phyloP scores from a whole-genome alignment of 92 coral and sea anemone species.

The Zoanthus sociatus region DNA sequence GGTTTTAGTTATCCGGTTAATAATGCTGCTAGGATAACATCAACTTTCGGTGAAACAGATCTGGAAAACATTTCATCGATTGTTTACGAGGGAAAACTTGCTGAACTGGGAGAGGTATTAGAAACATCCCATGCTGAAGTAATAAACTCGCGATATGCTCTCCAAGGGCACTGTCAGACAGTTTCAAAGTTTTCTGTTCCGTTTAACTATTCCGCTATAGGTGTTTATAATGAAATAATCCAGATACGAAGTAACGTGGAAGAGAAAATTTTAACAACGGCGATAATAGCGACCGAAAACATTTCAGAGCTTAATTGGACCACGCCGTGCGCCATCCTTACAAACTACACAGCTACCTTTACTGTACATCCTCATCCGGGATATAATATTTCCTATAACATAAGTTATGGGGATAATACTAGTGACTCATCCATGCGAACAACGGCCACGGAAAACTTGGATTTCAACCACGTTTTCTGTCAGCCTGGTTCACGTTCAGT shows the following conservation, averaged over 20 bases:
- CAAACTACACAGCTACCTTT: slow-evolving; percentile 71
- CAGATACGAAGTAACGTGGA: slow-evolving; percentile 48
- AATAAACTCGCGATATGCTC: slow-evolving; percentile 51
- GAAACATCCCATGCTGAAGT: slow-evolving; percentile 18
- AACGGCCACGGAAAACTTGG: slow-evolving; percentile 35
- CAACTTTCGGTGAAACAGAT: slow-evolving; percentile 20
- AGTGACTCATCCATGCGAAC: slow-evolving; percentile 36
- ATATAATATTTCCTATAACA: slow-evolving; percentile 60
- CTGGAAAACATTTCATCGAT: slow-evolving; percentile 29
- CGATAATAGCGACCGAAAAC: slow-evolving; percentile 65
- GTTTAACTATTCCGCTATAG: slow-evolving; percentile 50
- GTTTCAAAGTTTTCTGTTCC: slow-evolving; percentile 59
- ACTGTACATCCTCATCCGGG: slow-evolving; percentile 75
- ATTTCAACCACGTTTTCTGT: slow-evolving; percentile 47
- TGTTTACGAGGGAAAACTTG: slow-evolving; percentile 14
- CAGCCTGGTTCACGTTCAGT: slow-evolving; percentile 51
- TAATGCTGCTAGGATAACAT: slow-evolving; percentile 66
- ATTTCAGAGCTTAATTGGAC: slow-evolving; percentile 67
- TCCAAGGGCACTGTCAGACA: slow-evolving; percentile 49
- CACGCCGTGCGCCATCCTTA: slow-evolving; percentile 39
- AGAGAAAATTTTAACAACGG: not conserved
- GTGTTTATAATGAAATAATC: slow-evolving; percentile 58
- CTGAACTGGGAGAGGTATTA: slow-evolving; percentile 18
- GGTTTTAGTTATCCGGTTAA: slow-evolving; percentile 70
- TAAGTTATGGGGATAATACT: slow-evolving; percentile 54